Evolutionary conservation across 2,888 invertebrate genomes (phyloP).

Genomic region (Cryptus viduatorius): DNA sequence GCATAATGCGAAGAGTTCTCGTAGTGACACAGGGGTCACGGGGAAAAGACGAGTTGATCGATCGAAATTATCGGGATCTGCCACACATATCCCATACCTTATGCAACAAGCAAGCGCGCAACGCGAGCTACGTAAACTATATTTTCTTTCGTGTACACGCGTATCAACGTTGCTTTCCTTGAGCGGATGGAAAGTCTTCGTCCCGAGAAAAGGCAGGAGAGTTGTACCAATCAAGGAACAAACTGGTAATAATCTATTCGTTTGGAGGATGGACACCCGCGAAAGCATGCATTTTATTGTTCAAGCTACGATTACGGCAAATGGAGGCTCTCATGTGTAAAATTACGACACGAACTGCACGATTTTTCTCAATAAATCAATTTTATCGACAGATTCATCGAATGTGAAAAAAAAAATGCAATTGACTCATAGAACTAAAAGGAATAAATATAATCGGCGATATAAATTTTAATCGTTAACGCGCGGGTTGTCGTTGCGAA

Average conservation of each 20-base stretch:
- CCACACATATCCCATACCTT: neutral
- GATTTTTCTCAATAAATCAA: neutral
- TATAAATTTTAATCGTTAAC: neutral
- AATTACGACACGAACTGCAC: neutral
- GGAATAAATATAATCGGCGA: neutral
- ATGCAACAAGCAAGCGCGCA: constrained; percentile 10
- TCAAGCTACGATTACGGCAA: constrained; percentile 1
- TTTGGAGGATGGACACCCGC: constrained; percentile 8
- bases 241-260: constrained; percentile 46
- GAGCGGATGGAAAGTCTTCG: constrained; percentile 48
- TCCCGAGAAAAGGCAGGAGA: constrained; percentile 9
- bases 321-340: neutral
- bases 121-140: neutral
- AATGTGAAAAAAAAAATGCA: neutral
- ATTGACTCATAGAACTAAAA: neutral
- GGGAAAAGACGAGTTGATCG: constrained; percentile 46
- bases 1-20: constrained; percentile 8
- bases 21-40: constrained; percentile 33
- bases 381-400: neutral
- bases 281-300: constrained; percentile 22
- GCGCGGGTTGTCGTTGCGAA: neutral
- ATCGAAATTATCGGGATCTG: constrained; percentile 10
- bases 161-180: constrained; percentile 1
- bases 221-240: constrained; percentile 50
- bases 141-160: neutral